These are phyloP conservation scores for Amphilophus citrinellus DNA, from an alignment of 2,113 vertebrate species.

Conservation along the genomic window DNA sequence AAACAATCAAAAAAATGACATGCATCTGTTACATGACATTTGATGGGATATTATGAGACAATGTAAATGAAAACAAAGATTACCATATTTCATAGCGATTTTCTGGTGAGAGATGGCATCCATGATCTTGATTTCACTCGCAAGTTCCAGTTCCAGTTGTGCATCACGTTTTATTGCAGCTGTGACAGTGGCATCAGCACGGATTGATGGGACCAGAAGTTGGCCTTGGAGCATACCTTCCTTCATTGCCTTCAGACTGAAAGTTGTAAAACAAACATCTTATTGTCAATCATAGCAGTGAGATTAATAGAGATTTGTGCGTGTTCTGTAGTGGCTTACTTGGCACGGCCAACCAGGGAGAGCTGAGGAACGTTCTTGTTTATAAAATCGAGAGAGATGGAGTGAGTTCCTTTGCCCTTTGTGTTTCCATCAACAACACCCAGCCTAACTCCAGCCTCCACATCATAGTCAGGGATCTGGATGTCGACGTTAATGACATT, in stretches of 20 bases:
- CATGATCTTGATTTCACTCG: slow-evolving; percentile 80
- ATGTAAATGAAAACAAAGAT: background rate
- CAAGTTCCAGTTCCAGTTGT: slow-evolving; percentile 81
- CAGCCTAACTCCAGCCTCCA: slow-evolving; percentile 87
- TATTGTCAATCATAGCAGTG: background rate
- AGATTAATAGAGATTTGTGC: background rate
- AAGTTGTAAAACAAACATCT: slow-evolving; percentile 9
- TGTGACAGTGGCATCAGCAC: slow-evolving; percentile 82
- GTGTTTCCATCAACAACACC: slow-evolving; percentile 80
- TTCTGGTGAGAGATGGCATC: slow-evolving; percentile 83
- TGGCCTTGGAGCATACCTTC: slow-evolving; percentile 83
- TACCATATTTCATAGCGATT: slow-evolving; percentile 87
- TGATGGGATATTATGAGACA: background rate
- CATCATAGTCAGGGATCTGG: slow-evolving; percentile 84
- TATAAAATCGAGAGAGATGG: slow-evolving; percentile 85
- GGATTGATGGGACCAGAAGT: slow-evolving; percentile 84
- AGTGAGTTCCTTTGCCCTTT: slow-evolving; percentile 79
- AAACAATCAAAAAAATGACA: background rate
- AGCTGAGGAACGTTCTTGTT: slow-evolving; percentile 88
- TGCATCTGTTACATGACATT: background rate
- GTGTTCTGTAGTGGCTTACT: slow-evolving; percentile 77
- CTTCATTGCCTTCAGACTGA: slow-evolving; percentile 81
- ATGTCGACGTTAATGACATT: slow-evolving; percentile 83
- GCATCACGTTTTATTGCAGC: slow-evolving; percentile 74
- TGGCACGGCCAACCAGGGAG: slow-evolving; percentile 85